Base-by-base conservation (phyloP, 2,113 vertebrate species). In the Lepidothrix coronata region DNA sequence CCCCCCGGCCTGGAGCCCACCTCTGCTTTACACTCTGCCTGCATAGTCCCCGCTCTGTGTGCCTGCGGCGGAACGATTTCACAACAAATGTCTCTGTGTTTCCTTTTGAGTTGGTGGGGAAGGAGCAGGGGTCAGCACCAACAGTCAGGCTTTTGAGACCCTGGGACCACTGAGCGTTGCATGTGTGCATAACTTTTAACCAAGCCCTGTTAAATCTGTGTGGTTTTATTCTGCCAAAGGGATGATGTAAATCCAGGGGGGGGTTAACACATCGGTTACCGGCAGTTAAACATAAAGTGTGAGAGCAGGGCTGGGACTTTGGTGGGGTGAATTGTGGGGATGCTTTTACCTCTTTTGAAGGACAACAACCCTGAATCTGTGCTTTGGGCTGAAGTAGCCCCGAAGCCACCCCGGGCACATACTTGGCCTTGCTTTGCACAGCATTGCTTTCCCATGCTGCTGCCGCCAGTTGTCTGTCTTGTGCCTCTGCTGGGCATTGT, bases 71-170 rank as follows among this genome's bases (percentile, higher is more conserved):
- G 13, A 31, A 49, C 8, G 3, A 9, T 41, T 68, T 48, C 74
- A n/a, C 93, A 91, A 91, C 84, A 92, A 71, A 90, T 2, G 25
- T 2, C 35, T 19, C 92, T 75, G 76, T 95, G 88, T 94, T 94
- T 57, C 54, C 1, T 31, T 79, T 85, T 54, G 79, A 48, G 66
- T 35, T 54, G 78, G 20, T 75, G 75, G 92, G 73, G 46, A 85
- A 70, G 39, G 59, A 59, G 43, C 39, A 28, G 61, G 82, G 62
- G 21, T 55, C 61, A 41, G 58, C 0, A 1, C 62, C 76, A 74
- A 68, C 91, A 95, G 52, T 24, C 44, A 14, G 82, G 68, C 81
- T 73, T 92, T 80, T 94, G 71, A 94, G 81, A 76, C 75, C 39
- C 57, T 58, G 77, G 6, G 44, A 46, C 81, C 5, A 1, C 19